Base-by-base conservation (phyloP, 1,140 invertebrate species). In the Plodia interpunctella region DNA sequence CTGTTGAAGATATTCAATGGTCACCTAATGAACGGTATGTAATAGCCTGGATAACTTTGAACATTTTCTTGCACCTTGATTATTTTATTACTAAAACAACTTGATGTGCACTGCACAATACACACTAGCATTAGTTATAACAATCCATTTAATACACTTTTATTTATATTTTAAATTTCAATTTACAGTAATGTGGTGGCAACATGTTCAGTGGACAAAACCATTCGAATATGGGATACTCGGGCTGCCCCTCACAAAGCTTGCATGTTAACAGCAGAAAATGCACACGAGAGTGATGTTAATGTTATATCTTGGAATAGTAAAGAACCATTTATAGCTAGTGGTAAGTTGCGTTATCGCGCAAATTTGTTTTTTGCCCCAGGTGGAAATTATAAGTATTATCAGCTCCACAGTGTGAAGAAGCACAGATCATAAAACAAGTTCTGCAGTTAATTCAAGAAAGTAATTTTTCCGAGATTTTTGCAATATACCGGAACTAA, bases 1-100 rank as follows among this genome's bases (percentile, higher is more conserved):
- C 98, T 56, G 97, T 99, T 6, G 99, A 99, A 92, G 99, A 99
- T 90, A 91, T 99, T 61, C 97, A 99, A 76, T 99, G 99, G 98
- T 99, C 98, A 62, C 98, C 98, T 2, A 98, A 95, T 91, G 98
- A 99, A 91, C 92, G 88, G 77, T 90, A 32, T 75, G 65, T 19
- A 21, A 53, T 59, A 15, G 10, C 2, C n/a, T 44, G 38, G 10
- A 32, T 6, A 11, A 32, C 2, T 2, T 25, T 25, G 6, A 25
- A 25, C 6, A 25, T n/a, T n/a, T n/a, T n/a, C n/a, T n/a, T n/a
- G n/a, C n/a, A n/a, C n/a, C n/a, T n/a, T n/a, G n/a, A n/a, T n/a
- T n/a, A 25, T 25, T 3, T 25, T 25, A 25, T 25, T 25, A n/a
- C n/a, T 35, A 35, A 35, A 13, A 35, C 32, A 35, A 13, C 21